Percentiles rank a stretch among this genome's conserved stretches.
phyloP scores from a whole-genome alignment of 2,797 vertebrate species.

The Cuculus canorus region DNA sequence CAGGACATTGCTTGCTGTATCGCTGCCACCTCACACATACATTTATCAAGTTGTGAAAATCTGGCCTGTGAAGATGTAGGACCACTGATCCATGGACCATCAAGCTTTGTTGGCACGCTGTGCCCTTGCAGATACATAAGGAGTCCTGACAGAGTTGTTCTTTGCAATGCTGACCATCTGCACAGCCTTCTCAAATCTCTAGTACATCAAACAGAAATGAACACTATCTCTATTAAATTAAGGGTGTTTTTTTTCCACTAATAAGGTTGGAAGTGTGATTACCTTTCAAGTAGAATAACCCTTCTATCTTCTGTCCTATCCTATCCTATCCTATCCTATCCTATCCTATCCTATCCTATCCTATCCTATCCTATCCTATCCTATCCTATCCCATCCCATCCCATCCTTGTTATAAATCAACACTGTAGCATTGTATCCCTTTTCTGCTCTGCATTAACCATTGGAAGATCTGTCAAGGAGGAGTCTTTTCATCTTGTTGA shows the following conservation, averaged over 20 bases:
- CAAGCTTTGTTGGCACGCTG: not conserved
- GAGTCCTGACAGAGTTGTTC: not conserved
- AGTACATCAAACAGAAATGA: not conserved
- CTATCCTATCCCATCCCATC: not conserved
- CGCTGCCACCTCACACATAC: not conserved
- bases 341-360: not conserved
- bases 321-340: not conserved
- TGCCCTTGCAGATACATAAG: not conserved
- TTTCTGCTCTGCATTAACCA: not conserved
- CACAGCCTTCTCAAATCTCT: slow-evolving; percentile 13
- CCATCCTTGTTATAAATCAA: not conserved
- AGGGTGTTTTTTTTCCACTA: fast-evolving
- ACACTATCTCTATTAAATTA: not conserved
- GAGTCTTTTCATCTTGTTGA: not conserved
- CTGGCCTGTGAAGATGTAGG: not conserved
- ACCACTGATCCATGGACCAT: not conserved
- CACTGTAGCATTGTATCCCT: not conserved
- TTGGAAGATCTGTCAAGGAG: not conserved
- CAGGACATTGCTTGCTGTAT: not conserved
- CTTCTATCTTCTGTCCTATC: not conserved
- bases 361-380: not conserved
- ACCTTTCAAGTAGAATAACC: not conserved
- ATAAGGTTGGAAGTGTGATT: not conserved
- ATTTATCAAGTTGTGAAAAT: not conserved
- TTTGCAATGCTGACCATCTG: not conserved